Conservation (phyloP, 2,113 vertebrate genomes). For the Lates calcarifer region DNA sequence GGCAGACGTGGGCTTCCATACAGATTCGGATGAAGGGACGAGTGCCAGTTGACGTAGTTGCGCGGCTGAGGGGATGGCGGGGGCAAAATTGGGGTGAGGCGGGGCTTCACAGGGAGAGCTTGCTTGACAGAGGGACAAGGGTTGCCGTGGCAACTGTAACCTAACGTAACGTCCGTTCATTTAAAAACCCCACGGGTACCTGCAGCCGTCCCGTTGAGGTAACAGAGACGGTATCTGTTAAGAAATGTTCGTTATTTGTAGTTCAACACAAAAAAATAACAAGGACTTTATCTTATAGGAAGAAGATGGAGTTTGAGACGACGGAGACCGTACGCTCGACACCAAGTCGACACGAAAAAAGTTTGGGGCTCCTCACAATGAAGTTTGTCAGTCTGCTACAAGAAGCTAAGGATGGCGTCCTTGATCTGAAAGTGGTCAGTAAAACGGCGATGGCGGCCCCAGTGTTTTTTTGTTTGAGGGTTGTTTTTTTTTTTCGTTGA, state of each 20-base stretch:
- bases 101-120: conserved; percentile 14
- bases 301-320: conserved; percentile 68
- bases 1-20: background rate
- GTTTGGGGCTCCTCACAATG: conserved; percentile 86
- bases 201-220: conserved; percentile 32
- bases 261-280: background rate
- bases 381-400: conserved; percentile 86
- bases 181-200: conserved; percentile 65
- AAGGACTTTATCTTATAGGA: background rate
- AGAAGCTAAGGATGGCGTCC: conserved; percentile 84
- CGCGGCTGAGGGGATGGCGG: background rate
- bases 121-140: conserved; percentile 15
- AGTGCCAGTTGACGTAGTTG: background rate
- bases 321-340: conserved; percentile 76
- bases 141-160: conserved; percentile 78
- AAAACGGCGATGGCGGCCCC: background rate
- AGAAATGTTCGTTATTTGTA: conserved; percentile 2
- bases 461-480: background rate
- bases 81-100: background rate
- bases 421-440: conserved; percentile 90
- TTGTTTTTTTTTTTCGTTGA: background rate
- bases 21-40: background rate
- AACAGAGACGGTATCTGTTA: conserved; percentile 18
- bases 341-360: conserved; percentile 88
- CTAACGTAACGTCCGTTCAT: conserved; percentile 82